These are phyloP conservation scores for Thaumetopoea pityocampa DNA, from an alignment of 1,140 invertebrate species.

Conservation along the genomic window DNA sequence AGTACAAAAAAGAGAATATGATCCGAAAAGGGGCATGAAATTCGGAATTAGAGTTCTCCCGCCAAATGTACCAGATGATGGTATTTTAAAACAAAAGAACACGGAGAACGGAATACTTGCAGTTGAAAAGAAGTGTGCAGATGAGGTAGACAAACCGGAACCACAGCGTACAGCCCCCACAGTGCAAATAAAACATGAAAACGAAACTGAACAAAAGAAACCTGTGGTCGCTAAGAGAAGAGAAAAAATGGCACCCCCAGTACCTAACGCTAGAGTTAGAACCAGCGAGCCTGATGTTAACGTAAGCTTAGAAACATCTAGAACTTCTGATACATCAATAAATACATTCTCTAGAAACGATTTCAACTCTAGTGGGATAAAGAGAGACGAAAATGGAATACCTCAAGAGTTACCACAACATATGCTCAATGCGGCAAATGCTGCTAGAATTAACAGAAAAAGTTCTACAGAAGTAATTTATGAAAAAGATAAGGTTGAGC, in stretches of 20 bases:
- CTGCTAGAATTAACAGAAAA: constrained; percentile 81
- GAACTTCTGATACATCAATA: constrained; percentile 40
- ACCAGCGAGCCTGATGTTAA: constrained; percentile 38
- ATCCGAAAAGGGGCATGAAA: constrained; percentile 78
- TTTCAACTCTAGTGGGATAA: constrained; percentile 76
- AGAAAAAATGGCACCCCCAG: constrained; percentile 70
- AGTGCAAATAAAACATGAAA: constrained; percentile 57
- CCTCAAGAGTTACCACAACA: constrained; percentile 81
- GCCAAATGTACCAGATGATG: constrained; percentile 71
- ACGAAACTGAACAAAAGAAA: constrained; percentile 61
- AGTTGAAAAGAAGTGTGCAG: constrained; percentile 64
- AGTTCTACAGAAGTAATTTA: constrained; percentile 56
- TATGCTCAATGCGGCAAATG: constrained; percentile 82
- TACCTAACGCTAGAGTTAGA: constrained; percentile 66
- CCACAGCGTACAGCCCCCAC: constrained; percentile 40
- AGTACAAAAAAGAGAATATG: constrained; percentile 63
- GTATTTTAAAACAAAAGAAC: constrained; percentile 66
- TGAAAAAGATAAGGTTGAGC: constrained; percentile 54
- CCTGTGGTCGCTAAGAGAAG: constrained; percentile 71
- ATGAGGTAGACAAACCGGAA: constrained; percentile 74
- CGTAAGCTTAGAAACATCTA: constrained; percentile 40
- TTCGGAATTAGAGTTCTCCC: constrained; percentile 83
- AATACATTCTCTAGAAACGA: constrained; percentile 57
- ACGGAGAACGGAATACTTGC: constrained; percentile 66
- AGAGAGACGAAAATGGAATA: constrained; percentile 77